A percentile compares a stretch with the other conserved stretches of the same genome.
phyloP scores from a whole-genome alignment of 2,113 vertebrate genomes.

The Pomatorhinus ruficollis region DNA sequence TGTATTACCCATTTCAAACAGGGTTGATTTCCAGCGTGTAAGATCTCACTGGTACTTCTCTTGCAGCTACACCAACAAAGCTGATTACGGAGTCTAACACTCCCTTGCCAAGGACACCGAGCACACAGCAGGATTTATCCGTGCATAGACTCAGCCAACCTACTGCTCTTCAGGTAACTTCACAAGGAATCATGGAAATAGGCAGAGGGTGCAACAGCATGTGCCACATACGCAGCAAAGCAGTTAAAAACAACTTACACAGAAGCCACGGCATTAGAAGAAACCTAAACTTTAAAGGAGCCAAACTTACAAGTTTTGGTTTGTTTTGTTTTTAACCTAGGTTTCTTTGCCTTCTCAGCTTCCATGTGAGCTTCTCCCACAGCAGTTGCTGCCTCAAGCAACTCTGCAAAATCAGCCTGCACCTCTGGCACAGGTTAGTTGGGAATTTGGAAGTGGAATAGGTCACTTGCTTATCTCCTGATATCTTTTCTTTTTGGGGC shows the following conservation, averaged over 20 bases:
- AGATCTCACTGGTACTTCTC: background rate
- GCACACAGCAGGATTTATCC: conserved; percentile 66
- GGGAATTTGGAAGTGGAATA: conserved; percentile 3
- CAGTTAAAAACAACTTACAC: background rate
- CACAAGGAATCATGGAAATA: background rate
- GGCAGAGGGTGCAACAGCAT: background rate
- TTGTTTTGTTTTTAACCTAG: conserved; percentile 46
- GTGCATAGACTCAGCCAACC: conserved; percentile 65
- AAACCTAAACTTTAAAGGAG: background rate
- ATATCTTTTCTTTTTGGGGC: background rate
- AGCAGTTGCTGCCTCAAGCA: conserved; percentile 72
- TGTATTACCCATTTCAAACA: background rate
- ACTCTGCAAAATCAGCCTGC: conserved; percentile 64
- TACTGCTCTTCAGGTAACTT: conserved; percentile 68
- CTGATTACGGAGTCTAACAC: conserved; percentile 64
- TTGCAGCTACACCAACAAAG: conserved; percentile 77
- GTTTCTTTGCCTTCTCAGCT: conserved; percentile 64
- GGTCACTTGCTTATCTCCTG: background rate
- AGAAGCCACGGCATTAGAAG: background rate
- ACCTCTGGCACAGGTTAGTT: conserved; percentile 75
- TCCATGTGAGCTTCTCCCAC: conserved; percentile 71
- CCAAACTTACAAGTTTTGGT: background rate
- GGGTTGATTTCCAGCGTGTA: background rate
- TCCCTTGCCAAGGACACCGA: conserved; percentile 61
- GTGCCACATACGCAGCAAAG: background rate